Evolutionary conservation across 2,797 vertebrate genomes (phyloP).

Genomic region (Macroramphosus scolopax): DNA sequence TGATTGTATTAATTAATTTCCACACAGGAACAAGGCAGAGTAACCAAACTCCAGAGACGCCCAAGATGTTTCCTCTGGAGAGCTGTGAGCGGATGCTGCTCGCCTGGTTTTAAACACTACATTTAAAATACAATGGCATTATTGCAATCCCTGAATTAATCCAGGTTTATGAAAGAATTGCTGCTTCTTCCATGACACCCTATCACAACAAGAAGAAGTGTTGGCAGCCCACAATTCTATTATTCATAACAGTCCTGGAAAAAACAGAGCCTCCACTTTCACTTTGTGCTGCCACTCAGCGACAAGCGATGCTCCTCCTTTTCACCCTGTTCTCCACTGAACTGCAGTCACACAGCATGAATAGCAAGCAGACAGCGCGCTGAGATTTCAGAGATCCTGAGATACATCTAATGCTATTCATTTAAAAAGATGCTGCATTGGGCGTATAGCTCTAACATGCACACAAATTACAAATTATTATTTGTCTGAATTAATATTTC

Average conservation of each 20-base stretch:
- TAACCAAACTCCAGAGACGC: too few relatives aligned
- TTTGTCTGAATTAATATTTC: constrained; percentile 9
- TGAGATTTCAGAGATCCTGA: constrained; percentile 46
- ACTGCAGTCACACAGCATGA: constrained; percentile 47
- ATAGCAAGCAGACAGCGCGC: constrained; percentile 54
- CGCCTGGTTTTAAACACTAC: background rate
- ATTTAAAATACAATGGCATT: background rate
- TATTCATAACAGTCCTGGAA: constrained; percentile 48
- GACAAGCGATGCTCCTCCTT: constrained; percentile 47
- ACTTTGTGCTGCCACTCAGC: constrained; percentile 48
- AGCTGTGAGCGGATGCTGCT: background rate
- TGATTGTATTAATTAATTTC: too few relatives aligned
- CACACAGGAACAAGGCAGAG: too few relatives aligned
- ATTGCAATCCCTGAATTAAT: constrained; percentile 10
- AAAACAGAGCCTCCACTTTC: constrained; percentile 33
- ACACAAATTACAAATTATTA: constrained; percentile 12
- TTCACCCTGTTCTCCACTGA: constrained; percentile 45
- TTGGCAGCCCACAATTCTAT: constrained; percentile 30
- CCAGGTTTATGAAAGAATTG: background rate
- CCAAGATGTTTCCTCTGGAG: constrained; percentile 3
- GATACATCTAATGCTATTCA: constrained; percentile 40
- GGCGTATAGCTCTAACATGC: too few relatives aligned
- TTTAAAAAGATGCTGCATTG: constrained; percentile 15
- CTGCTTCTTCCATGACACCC: constrained; percentile 4
- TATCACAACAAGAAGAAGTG: constrained; percentile 13